Percentiles rank a stretch among this genome's conserved stretches.
phyloP scores from a whole-genome alignment of 37 sponge, comb jelly and placozoan species.

The Dysidea cf. avara region DNA sequence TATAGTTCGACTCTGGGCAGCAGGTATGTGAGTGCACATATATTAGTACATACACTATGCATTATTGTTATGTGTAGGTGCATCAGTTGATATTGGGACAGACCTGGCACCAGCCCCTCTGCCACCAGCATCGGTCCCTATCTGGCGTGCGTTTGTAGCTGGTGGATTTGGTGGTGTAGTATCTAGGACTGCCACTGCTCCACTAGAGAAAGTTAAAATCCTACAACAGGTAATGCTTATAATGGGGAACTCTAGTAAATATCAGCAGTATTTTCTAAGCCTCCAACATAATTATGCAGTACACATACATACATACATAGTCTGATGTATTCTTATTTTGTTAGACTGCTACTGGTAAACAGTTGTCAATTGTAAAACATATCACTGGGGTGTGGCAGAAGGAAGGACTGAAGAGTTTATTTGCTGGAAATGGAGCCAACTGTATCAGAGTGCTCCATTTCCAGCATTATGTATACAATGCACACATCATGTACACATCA shows the following conservation, averaged over 20 bases:
- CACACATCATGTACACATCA: too few relatives aligned
- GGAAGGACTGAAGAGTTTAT: constrained; percentile 46
- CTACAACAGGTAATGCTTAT: constrained; percentile 67
- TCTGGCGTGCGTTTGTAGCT: constrained; percentile 58
- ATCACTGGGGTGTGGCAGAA: constrained; percentile 9
- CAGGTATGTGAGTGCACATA: constrained; percentile 53
- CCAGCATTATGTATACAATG: too few relatives aligned
- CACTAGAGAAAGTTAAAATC: constrained; percentile 67
- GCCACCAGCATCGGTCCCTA: constrained; percentile 41
- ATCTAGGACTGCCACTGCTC: constrained; percentile 70
- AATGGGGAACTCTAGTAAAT: too few relatives aligned
- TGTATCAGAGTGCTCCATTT: constrained; percentile 69
- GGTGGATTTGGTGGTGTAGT: constrained; percentile 72
- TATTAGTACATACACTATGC: too few relatives aligned
- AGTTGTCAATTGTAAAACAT: not conserved
- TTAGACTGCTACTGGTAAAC: too few relatives aligned
- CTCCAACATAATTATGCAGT: not conserved
- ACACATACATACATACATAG: not conserved
- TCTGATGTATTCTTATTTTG: not conserved
- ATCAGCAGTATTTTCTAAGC: not conserved
- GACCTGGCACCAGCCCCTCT: constrained; percentile 66
- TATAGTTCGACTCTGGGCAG: constrained; percentile 60
- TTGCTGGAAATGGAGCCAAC: constrained; percentile 76
- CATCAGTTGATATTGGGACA: not conserved
- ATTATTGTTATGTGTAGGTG: too few relatives aligned